phyloP scores from a whole-genome alignment of 2,888 invertebrate species.

The Agrochola circellaris region DNA sequence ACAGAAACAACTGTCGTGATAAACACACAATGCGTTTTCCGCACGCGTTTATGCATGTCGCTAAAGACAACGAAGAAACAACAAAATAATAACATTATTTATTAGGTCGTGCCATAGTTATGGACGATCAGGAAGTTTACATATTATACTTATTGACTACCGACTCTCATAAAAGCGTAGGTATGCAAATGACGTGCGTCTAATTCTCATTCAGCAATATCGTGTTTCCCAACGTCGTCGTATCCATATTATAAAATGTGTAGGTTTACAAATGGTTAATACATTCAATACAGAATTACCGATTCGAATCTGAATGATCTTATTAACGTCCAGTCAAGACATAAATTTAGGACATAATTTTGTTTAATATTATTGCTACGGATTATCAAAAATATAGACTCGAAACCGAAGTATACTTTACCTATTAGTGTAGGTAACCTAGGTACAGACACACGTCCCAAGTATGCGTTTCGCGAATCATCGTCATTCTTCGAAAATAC shows the following conservation, averaged over 20 bases:
- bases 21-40: conserved; percentile 8
- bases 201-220: conserved; percentile 15
- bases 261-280: not conserved
- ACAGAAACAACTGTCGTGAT: conserved; percentile 27
- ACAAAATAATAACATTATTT: conserved; percentile 3
- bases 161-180: conserved; percentile 14
- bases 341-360: not conserved
- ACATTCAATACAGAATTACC: not conserved
- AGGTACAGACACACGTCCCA: not conserved
- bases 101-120: conserved; percentile 7
- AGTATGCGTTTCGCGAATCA: not conserved
- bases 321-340: too few relatives aligned
- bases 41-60: conserved; percentile 4
- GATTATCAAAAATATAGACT: not conserved
- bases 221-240: not conserved
- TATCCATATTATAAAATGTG: conserved; percentile 7
- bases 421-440: not conserved
- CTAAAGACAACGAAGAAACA: conserved; percentile 9
- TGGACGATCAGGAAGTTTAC: conserved; percentile 29
- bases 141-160: conserved; percentile 9
- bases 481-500: not conserved
- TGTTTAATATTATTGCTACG: not conserved
- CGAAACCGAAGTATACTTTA: not conserved
- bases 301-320: not conserved
- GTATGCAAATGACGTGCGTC: conserved; percentile 15